phyloP scores from a whole-genome alignment of 2,888 invertebrate genomes.

The Hoplodrina ambigua region DNA sequence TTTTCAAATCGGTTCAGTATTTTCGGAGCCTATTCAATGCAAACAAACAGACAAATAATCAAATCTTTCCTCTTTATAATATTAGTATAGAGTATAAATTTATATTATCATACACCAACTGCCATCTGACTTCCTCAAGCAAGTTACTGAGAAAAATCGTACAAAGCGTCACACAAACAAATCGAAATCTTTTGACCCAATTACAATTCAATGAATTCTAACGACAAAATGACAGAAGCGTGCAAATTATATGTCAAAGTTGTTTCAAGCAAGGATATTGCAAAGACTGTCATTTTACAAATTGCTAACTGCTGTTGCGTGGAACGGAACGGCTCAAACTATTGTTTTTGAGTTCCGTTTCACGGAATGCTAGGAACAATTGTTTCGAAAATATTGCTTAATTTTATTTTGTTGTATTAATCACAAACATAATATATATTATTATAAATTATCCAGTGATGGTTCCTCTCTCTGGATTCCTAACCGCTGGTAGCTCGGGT shows the following conservation, averaged over 20 bases:
- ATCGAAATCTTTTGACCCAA: slow-evolving; percentile 19
- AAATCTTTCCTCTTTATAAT: too few relatives aligned
- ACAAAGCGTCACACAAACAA: background rate
- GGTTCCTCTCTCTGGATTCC: too few relatives aligned
- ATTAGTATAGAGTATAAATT: too few relatives aligned
- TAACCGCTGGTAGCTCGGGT: too few relatives aligned
- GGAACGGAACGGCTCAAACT: slow-evolving; percentile 57
- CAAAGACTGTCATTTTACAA: slow-evolving; percentile 37
- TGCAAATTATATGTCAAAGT: slow-evolving; percentile 23
- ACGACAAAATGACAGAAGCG: slow-evolving; percentile 23
- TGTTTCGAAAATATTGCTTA: slow-evolving; percentile 8
- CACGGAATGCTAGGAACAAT: slow-evolving; percentile 25
- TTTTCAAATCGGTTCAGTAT: too few relatives aligned
- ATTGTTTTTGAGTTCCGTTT: slow-evolving; percentile 60
- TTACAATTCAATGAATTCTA: slow-evolving; percentile 18
- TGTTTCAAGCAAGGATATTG: slow-evolving; percentile 53
- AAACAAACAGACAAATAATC: too few relatives aligned
- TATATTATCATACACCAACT: background rate
- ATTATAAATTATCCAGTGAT: too few relatives aligned
- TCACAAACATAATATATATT: too few relatives aligned
- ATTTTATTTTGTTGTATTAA: slow-evolving; percentile 3
- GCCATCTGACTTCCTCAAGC: background rate
- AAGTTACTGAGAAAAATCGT: background rate
- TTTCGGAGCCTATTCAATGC: too few relatives aligned
- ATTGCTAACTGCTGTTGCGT: slow-evolving; percentile 46